Conservation (phyloP, 1,140 invertebrate species). For the Carposina sasakii region DNA sequence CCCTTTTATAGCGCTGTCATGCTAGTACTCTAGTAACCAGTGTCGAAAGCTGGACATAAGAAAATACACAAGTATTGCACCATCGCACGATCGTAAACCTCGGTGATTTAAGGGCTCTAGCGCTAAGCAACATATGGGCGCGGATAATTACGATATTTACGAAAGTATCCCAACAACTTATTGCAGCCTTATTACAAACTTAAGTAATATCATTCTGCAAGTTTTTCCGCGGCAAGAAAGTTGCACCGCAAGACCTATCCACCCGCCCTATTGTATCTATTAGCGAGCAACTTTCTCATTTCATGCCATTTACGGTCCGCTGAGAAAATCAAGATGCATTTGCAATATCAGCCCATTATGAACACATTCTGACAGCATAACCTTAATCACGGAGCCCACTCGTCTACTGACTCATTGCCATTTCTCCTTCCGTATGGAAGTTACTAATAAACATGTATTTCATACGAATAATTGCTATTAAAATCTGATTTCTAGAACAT, state of each 20-base stretch:
- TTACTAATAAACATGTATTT: too few species aligned
- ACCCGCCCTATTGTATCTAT: conserved; percentile 67
- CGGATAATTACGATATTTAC: too few species aligned
- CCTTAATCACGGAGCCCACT: conserved; percentile 23
- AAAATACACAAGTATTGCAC: conserved; percentile 43
- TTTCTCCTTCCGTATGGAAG: too few species aligned
- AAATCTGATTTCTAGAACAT: too few species aligned
- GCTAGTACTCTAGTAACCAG: too few species aligned
- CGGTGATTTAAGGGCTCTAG: conserved; percentile 36
- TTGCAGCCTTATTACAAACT: conserved; percentile 48
- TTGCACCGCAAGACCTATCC: conserved; percentile 47
- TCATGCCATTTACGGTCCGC: conserved; percentile 61
- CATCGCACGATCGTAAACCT: conserved; percentile 27
- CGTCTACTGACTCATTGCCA: conserved; percentile 14
- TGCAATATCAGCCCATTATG: conserved; percentile 29
- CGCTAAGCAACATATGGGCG: too few species aligned
- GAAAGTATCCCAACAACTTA: conserved; percentile 36
- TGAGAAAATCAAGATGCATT: conserved; percentile 64
- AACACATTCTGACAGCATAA: conserved; percentile 39
- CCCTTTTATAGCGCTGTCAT: conserved; percentile 49
- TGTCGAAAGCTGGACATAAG: conserved; percentile 49
- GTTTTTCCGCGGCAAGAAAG: conserved; percentile 63
- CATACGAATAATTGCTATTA: too few species aligned
- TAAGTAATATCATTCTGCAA: conserved; percentile 53
- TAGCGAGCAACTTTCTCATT: conserved; percentile 66